These are phyloP conservation scores for Archaeoteleia sp. DNA, from an alignment of 2,888 invertebrate species.

Conservation along the genomic window DNA sequence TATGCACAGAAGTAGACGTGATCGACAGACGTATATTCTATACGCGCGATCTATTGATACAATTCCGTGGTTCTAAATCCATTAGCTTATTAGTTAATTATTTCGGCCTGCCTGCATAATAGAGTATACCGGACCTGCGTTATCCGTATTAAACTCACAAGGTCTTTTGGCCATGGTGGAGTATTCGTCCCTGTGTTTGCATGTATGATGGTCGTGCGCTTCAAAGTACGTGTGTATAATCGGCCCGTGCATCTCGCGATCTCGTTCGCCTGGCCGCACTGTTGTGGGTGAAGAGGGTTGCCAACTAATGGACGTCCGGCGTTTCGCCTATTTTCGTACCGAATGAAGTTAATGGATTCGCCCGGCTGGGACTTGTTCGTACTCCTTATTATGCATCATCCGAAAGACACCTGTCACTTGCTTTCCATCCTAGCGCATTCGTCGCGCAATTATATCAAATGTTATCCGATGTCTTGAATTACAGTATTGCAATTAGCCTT, in stretches of 20 bases:
- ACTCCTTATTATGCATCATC: constrained; percentile 5
- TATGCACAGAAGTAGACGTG: constrained; percentile 18
- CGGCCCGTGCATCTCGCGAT: constrained; percentile 52
- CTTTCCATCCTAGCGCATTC: too few relatives aligned
- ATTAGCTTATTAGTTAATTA: constrained; percentile 72
- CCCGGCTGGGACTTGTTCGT: constrained; percentile 2
- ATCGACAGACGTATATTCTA: constrained; percentile 27
- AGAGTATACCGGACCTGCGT: constrained; percentile 61
- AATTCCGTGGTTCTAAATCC: constrained; percentile 56
- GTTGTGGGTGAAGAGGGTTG: constrained; percentile 55
- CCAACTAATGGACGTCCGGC: constrained; percentile 71
- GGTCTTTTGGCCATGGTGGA: constrained; percentile 44
- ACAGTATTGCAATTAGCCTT: too few relatives aligned
- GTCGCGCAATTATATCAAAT: too few relatives aligned
- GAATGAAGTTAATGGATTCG: constrained; percentile 57
- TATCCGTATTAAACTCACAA: constrained; percentile 57
- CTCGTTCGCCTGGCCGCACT: constrained; percentile 48
- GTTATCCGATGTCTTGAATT: too few relatives aligned
- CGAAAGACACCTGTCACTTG: too few relatives aligned
- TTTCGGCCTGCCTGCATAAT: constrained; percentile 64
- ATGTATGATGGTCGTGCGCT: constrained; percentile 32
- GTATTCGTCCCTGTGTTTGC: constrained; percentile 43
- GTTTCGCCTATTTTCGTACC: constrained; percentile 63
- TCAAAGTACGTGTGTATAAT: constrained; percentile 40
- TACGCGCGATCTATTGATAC: constrained; percentile 38